Evolutionary conservation across 2,888 invertebrate species (phyloP), one percentile per base, ranked within the genome.

Genomic region (Dendrolimus houi): DNA sequence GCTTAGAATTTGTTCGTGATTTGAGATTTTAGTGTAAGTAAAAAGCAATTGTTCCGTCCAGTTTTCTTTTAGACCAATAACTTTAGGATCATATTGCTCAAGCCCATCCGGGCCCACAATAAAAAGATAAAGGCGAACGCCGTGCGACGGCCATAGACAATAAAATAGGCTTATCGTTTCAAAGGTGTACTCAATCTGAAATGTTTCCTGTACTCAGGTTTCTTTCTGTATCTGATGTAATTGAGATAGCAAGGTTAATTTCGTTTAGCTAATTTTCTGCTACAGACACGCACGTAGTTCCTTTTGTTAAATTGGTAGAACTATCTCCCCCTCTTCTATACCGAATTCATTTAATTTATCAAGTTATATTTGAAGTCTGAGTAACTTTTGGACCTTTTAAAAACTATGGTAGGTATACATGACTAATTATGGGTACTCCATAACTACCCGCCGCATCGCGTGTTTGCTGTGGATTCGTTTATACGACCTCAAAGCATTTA

Each of bases 131-230:
- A 81, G 76, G 73, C 71, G 62, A 70, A 68, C 71, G 69, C 72
- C 70, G 70, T 68, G 71, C 74, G 72, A 72, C 73, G 73, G 72
- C 68, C 70, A 71, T 68, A 73, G 77, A 81, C 83, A 81, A 81
- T 85, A 85, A 85, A 85, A 80, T 74, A 68, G 74, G 79, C 80
- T 85, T 85, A 85, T 83, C 80, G 78, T 71, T 69, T 72, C 74
- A 75, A 75, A 71, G 71, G 70, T 70, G 62, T 66, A 66, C 70
- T 72, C 61, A 69, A 79, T 76, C 75, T 79, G 75, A 70, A 77
- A 71, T 63, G 63, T 57, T 69, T 61, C 65, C 69, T 71, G 64
- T 70, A 66, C 65, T 59, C 58, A 62, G 59, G 57, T 62, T 63
- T 59, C 64, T 62, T 63, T 59, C 64, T 64, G 53, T 62, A 66